A percentile compares a stretch with the other conserved stretches of the same genome.
phyloP scores from a whole-genome alignment of 2,888 invertebrate genomes.

The Nemurella pictetii region DNA sequence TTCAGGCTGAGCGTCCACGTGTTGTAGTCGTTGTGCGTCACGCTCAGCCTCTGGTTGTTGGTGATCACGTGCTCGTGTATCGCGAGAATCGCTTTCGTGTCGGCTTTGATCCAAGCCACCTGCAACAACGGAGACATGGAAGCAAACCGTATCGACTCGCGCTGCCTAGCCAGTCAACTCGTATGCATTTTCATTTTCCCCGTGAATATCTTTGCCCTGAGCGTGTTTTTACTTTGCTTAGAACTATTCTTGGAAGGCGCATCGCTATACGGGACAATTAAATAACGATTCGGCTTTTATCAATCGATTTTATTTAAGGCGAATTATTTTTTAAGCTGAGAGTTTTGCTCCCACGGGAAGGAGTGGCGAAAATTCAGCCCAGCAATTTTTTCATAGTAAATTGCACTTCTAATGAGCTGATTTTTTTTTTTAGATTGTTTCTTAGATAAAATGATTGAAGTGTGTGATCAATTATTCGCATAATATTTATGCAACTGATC shows the following conservation, averaged over 20 bases:
- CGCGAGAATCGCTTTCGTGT: slow-evolving; percentile 89
- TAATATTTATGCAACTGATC: no score
- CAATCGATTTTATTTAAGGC: neutral
- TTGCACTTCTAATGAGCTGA: no score
- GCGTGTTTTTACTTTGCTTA: neutral
- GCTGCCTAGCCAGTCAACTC: neutral
- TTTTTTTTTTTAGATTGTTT: no score
- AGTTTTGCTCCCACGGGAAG: no score
- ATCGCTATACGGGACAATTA: neutral
- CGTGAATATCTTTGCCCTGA: neutral
- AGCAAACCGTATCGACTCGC: neutral
- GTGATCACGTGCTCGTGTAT: slow-evolving; percentile 94
- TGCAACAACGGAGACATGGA: slow-evolving; percentile 50
- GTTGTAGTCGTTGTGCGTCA: slow-evolving; percentile 89
- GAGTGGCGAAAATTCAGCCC: no score
- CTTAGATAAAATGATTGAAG: no score
- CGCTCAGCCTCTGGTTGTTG: slow-evolving; percentile 85
- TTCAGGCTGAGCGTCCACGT: slow-evolving; percentile 91
- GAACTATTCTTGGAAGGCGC: neutral
- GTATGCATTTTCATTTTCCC: neutral
- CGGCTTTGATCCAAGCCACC: slow-evolving; percentile 95
- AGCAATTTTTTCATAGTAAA: no score
- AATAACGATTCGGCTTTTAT: neutral
- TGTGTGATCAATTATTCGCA: no score
- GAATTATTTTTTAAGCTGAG: no score